Evolutionary conservation across 2,888 invertebrate genomes (phyloP), one percentile per base, ranked within the genome.

Genomic region (Folsomia candida): DNA sequence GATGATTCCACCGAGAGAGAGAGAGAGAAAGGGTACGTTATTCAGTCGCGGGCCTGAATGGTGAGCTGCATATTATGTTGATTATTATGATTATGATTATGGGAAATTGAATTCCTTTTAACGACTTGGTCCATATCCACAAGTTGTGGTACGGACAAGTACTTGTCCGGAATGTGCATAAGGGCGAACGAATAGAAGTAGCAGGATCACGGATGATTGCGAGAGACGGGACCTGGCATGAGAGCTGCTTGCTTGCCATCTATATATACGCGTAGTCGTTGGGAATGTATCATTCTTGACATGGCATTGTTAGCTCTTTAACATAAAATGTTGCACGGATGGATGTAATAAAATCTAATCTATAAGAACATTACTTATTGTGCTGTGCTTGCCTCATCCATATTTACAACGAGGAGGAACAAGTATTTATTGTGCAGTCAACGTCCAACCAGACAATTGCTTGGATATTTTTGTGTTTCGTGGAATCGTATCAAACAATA

Each of bases 61-160:
- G 26, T 11, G 69, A 27, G 51, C 63, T 59, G 65, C 58, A 69
- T 68, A 68, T 68, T 66, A 72, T 72, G 54, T 54, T 65, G 65
- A 65, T 65, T 65, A 65, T 64, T 51, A 64, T 64, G 64, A 64
- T 65, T 67, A 69, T 72, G 67, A 75, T 72, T 72, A 75, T 72
- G 72, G 72, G 74, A 72, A 75, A 75, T 75, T 75, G 74, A 72
- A 75, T 75, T 74, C 70, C 69, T 72, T 75, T 65, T 65, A 65
- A 65, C 65, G 65, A 65, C 65, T 47, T 22, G 29, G 29, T 62
- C 62, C 62, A 28, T 26, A 54, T 54, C 54, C 54, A 54, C 20
- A 47, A 47, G 47, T 47, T n/a, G 14, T 37, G 14, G 20, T 54
- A 54, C 54, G n/a, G n/a, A n/a, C n/a, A n/a, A 54, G 20, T 6